phyloP scores from a whole-genome alignment of 2,113 vertebrate species.

The Rallus limicola region DNA sequence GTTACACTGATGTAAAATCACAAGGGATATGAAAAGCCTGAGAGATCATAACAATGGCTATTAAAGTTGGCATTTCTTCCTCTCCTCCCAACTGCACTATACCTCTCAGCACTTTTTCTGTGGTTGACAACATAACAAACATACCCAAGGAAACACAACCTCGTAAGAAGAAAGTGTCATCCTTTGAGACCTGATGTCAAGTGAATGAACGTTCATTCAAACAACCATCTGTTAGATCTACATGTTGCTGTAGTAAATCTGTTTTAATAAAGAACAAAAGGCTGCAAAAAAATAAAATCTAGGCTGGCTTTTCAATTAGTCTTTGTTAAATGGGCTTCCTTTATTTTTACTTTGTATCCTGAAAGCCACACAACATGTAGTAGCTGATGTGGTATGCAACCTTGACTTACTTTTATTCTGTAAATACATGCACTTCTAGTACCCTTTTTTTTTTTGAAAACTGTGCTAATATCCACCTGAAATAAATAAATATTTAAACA shows the following conservation, averaged over 20 bases:
- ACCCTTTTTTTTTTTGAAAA: neutral
- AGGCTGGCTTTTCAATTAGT: conserved; percentile 38
- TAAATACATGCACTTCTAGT: neutral
- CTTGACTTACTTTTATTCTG: neutral
- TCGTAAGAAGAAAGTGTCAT: conserved; percentile 47
- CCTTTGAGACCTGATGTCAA: conserved; percentile 44
- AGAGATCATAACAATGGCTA: neutral
- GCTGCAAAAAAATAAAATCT: neutral
- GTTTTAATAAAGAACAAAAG: conserved; percentile 43
- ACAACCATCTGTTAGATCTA: conserved; percentile 64
- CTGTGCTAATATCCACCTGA: neutral
- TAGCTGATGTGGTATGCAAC: neutral
- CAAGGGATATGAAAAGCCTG: conserved; percentile 1
- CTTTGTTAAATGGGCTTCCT: conserved; percentile 22
- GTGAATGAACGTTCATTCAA: conserved; percentile 64
- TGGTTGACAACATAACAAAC: conserved; percentile 26
- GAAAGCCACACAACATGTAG: neutral
- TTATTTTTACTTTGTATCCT: neutral
- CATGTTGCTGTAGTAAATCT: conserved; percentile 30
- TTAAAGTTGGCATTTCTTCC: conserved; percentile 29
- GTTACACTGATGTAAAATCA: neutral
- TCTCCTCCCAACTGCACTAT: neutral
- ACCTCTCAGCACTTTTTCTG: conserved; percentile 17
- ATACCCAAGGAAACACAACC: conserved; percentile 13
- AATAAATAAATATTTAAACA: neutral